phyloP scores from a whole-genome alignment of 2,888 invertebrate species.

The Hydrotaea diabolus region DNA sequence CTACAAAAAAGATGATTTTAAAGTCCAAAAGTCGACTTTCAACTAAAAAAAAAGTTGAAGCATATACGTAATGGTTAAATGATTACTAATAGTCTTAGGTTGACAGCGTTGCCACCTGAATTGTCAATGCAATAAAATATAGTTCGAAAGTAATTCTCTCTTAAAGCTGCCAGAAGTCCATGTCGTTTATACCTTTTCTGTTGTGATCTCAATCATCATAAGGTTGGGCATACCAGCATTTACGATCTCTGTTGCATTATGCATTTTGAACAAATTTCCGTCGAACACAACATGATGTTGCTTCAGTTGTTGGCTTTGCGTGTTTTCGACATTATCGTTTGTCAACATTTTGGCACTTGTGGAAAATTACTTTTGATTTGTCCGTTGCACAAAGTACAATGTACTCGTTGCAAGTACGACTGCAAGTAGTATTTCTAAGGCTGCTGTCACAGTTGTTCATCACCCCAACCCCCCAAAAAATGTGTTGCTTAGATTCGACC shows the following conservation, averaged over 20 bases:
- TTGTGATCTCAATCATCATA: neutral
- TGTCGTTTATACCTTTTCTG: no score
- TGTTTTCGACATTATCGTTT: slow-evolving; percentile 54
- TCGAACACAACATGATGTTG: slow-evolving; percentile 24
- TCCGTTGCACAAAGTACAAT: neutral
- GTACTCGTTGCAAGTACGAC: neutral
- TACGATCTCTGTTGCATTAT: slow-evolving; percentile 28
- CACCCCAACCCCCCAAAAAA: neutral
- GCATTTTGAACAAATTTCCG: neutral
- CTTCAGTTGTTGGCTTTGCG: slow-evolving; percentile 25
- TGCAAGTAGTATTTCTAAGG: neutral
- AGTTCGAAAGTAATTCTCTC: no score
- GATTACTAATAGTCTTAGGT: no score
- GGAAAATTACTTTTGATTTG: slow-evolving; percentile 49
- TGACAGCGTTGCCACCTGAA: no score
- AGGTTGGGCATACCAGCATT: slow-evolving; percentile 21
- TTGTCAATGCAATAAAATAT: no score
- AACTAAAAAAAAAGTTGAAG: no score
- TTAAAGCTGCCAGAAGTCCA: no score
- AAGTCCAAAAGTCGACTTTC: no score
- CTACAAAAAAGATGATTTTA: no score
- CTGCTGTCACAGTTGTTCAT: neutral
- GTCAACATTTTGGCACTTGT: slow-evolving; percentile 57
- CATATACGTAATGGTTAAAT: no score
- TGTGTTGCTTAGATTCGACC: slow-evolving; percentile 44